phyloP scores from a whole-genome alignment of 2,888 invertebrate species.

The Erebia ligea region DNA sequence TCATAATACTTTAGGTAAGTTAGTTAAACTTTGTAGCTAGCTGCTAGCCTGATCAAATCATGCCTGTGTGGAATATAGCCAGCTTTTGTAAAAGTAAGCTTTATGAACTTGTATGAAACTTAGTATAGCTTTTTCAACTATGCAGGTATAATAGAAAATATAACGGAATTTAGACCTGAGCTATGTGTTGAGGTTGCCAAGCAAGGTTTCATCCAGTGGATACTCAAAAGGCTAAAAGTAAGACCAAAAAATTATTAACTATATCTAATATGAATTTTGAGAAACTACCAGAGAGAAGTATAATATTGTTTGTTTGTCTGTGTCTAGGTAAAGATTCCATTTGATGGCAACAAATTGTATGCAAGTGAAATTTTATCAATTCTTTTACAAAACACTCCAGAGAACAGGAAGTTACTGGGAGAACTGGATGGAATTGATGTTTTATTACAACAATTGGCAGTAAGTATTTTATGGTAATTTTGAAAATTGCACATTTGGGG shows the following conservation, averaged over 20 bases:
- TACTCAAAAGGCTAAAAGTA: constrained; percentile 93
- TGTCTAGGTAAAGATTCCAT: constrained; percentile 89
- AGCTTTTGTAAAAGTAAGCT: too few species aligned
- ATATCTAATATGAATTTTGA: background rate
- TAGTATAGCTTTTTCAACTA: constrained; percentile 25
- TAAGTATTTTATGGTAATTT: constrained; percentile 57
- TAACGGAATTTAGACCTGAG: constrained; percentile 94
- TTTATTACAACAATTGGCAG: constrained; percentile 95
- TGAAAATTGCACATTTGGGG: background rate
- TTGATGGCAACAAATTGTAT: constrained; percentile 97
- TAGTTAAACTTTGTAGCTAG: background rate
- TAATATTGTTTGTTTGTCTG: constrained; percentile 16
- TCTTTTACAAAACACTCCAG: constrained; percentile 94
- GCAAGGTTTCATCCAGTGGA: constrained; percentile 95
- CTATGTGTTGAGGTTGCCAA: constrained; percentile 93
- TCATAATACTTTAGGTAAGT: constrained; percentile 92
- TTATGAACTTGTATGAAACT: background rate
- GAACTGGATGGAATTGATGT: constrained; percentile 98
- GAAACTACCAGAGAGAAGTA: background rate
- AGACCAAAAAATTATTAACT: background rate
- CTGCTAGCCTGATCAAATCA: too few species aligned
- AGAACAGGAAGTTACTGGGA: constrained; percentile 92
- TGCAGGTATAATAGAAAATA: constrained; percentile 95
- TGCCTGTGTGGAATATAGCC: too few species aligned
- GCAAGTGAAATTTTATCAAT: constrained; percentile 98